Percentiles rank a stretch among this genome's conserved stretches.
phyloP scores from a whole-genome alignment of 1,140 invertebrate genomes.

The Drosophila dunni region DNA sequence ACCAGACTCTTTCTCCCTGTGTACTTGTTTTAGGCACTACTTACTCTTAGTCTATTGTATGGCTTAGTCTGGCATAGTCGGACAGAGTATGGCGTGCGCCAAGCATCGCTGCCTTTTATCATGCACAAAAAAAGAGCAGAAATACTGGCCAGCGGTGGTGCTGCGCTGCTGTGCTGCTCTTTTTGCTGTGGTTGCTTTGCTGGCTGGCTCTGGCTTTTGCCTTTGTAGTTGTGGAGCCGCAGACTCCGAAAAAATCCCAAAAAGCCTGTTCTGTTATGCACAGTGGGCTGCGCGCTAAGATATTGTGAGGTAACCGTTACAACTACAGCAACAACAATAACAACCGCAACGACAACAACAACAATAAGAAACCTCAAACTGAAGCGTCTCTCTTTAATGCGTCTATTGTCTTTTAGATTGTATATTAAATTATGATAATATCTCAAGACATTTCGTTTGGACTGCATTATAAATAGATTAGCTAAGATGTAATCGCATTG shows the following conservation, averaged over 20 bases:
- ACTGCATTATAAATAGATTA: slow-evolving; percentile 50
- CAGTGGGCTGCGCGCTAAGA: slow-evolving; percentile 50
- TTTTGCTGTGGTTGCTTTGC: slow-evolving; percentile 1
- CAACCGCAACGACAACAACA: slow-evolving; percentile 7
- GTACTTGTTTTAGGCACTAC: slow-evolving; percentile 38
- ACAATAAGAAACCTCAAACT: background rate
- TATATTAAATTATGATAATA: slow-evolving; percentile 58
- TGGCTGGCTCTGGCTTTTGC: background rate
- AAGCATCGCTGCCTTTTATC: slow-evolving; percentile 70
- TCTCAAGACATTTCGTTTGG: slow-evolving; percentile 30
- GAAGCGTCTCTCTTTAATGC: slow-evolving; percentile 26
- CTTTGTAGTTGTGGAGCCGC: background rate
- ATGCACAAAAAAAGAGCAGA: slow-evolving; percentile 31
- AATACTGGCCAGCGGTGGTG: slow-evolving; percentile 56
- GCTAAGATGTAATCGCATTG: slow-evolving; percentile 16
- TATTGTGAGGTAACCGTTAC: slow-evolving; percentile 27
- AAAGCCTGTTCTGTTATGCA: slow-evolving; percentile 74
- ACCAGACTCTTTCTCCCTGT: slow-evolving; percentile 1
- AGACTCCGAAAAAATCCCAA: slow-evolving; percentile 38
- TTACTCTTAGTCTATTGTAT: slow-evolving; percentile 70
- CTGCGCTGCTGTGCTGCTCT: too few relatives aligned
- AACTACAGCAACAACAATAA: slow-evolving; percentile 26
- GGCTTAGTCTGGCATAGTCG: slow-evolving; percentile 22
- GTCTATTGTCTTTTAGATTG: slow-evolving; percentile 35
- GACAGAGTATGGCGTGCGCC: slow-evolving; percentile 50